Conservation (phyloP, 2,113 vertebrate species). For the Pyrgilauda ruficollis region DNA sequence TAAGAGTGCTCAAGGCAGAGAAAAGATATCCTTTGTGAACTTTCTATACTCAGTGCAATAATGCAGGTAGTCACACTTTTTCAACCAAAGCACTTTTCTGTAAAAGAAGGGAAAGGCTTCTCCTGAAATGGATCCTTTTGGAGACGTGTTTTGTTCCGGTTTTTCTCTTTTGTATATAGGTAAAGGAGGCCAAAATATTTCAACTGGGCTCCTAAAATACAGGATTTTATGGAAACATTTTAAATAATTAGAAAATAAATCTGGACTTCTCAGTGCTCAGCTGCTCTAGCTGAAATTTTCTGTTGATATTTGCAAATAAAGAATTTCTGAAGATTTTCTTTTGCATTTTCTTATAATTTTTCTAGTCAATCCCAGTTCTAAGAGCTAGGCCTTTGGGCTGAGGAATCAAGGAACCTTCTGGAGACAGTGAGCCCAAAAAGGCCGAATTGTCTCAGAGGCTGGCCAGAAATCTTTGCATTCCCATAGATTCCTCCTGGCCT, state of each 20-base stretch:
- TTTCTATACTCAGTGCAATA: not conserved
- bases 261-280: not conserved
- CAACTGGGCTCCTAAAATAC: not conserved
- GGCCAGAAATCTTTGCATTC: not conserved
- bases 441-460: not conserved
- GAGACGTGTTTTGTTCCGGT: not conserved
- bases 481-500: not conserved
- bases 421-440: not conserved
- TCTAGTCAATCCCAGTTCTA: not conserved
- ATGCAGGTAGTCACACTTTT: not conserved
- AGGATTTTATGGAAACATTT: not conserved
- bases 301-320: not conserved
- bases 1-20: not conserved
- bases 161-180: not conserved
- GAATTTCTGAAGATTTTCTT: not conserved
- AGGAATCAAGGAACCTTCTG: not conserved
- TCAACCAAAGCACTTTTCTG: not conserved
- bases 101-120: not conserved
- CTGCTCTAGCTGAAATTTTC: not conserved
- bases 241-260: not conserved
- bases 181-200: not conserved
- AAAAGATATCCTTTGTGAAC: not conserved
- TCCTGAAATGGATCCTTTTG: not conserved
- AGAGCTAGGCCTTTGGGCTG: not conserved
- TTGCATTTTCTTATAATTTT: not conserved